Base-by-base conservation (phyloP, 2,113 vertebrate genomes). In the Hyla sarda region DNA sequence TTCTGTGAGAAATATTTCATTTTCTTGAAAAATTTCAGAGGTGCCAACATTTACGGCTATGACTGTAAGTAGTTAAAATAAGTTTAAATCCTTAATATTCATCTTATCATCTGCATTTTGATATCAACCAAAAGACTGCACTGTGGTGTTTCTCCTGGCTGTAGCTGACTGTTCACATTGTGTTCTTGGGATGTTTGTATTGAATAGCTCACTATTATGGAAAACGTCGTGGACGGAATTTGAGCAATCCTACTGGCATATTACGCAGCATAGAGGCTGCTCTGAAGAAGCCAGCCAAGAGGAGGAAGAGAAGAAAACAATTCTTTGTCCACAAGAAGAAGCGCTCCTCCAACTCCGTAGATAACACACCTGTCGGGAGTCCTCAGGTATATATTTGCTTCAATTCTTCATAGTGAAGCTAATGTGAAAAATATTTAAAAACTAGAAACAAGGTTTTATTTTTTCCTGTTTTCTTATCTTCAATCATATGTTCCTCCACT, bases 261-360 rank as follows among this genome's bases (percentile, higher is more conserved):
- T 96, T 98, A 90, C 95, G 97, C 89, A 98, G 96, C 91, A 92
- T 97, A 89, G 97, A 98, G 52, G 96, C 92, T n/a, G 96, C 95
- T 54, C 94, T 97, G 89, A 99, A 98, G 92, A 97, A 97, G 89
- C 94, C 95, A 87, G 97, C 94, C 79, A 96, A 98, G 88, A 96
- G 95, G 90, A 95, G 97, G 93, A 99, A 98, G 93, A 97, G 96
- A 76, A 94, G 97, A 90, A 98, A 98, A 94, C 96, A 97, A 89
- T 96, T 97, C 87, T 99, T 99, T 90, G 98, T 97, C 86, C 97
- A 98, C 89, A 99, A 99, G 92, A 99, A 99, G 91, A 97, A 97
- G 89, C 96, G 97, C 25, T 96, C 96, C 0, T 97, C 97, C 28
- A 81, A 97, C 3, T 99, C 97, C 0, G 95, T 99, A 67, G 98